Evolutionary conservation across 2,113 vertebrate genomes (phyloP), one percentile per base, ranked within the genome.

Genomic region (Silurus glanis): DNA sequence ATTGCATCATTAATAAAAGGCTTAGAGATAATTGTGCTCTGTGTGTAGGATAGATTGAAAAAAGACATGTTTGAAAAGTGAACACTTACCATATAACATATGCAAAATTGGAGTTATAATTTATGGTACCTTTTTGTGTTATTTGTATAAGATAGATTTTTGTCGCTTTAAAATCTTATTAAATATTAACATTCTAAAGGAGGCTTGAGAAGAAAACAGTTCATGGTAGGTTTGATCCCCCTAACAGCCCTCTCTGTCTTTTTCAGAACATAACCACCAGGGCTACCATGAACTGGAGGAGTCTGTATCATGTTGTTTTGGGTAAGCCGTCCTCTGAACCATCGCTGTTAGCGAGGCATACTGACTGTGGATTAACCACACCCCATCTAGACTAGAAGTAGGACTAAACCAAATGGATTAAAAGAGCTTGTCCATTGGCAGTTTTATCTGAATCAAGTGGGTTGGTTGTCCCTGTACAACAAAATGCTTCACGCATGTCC

Each of bases 261-360:
- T 94, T 89, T 92, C 95, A 96, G 95, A 96, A 93, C 93, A 92
- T 89, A 95, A 95, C 93, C 94, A 93, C 92, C 94, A 94, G 91
- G 94, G 95, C 82, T 95, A 95, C 95, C 95, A 95, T 94, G 95
- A 96, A 93, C 93, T 96, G 95, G 94, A 96, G 95, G 95, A 96
- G 94, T 93, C 94, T 82, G 86, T 94, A 90, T 93, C 95, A 89
- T 95, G 92, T 94, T 94, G 91, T 94, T 95, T 94, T 90, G 87
- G 88, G 88, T 95, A 95, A 90, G 61, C 84, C 25, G 10, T 62
- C 91, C 83, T 90, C 86, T 90, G 88, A 92, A 85, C 90, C 90
- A 86, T 80, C 90, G 90, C 83, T 91, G 91, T 91, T 89, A 91
- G 88, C 90, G 81, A 82, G 83, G 78, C 23, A 61, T 78, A 45